phyloP scores from a whole-genome alignment of 2,888 invertebrate genomes.

The Eristalis pertinax region DNA sequence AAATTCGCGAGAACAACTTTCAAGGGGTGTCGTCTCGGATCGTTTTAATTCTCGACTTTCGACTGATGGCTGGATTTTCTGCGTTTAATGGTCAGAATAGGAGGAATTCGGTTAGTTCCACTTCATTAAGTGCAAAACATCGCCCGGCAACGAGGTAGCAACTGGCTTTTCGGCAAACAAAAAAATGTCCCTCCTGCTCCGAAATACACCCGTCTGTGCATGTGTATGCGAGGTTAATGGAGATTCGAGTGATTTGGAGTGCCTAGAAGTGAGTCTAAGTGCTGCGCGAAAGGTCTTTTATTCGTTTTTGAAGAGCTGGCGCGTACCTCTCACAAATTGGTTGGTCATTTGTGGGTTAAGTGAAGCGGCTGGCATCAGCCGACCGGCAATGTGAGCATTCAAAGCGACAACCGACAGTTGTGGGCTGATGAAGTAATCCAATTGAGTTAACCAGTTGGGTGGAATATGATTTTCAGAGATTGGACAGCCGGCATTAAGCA shows the following conservation, averaged over 20 bases:
- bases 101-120: conserved; percentile 62
- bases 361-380: conserved; percentile 14
- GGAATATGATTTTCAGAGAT: no score
- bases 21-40: conserved; percentile 13
- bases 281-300: conserved; percentile 31
- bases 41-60: background rate
- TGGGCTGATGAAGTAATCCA: background rate
- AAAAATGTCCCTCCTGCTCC: background rate
- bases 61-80: conserved; percentile 4
- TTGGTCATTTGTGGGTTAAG: conserved; percentile 56
- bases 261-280: conserved; percentile 62
- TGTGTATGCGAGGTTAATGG: conserved; percentile 49
- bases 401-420: background rate
- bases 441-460: background rate
- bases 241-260: conserved; percentile 46
- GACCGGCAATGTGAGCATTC: conserved; percentile 37
- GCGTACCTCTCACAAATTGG: conserved; percentile 27
- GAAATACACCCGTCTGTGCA: background rate
- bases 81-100: conserved; percentile 63
- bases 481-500: no score
- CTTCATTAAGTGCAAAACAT: conserved; percentile 50
- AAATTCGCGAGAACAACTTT: conserved; percentile 6
- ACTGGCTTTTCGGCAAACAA: conserved; percentile 23
- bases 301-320: conserved; percentile 50
- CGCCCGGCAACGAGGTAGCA: background rate